phyloP scores from a whole-genome alignment of 2,113 vertebrate species.

The Gambusia holbrooki region DNA sequence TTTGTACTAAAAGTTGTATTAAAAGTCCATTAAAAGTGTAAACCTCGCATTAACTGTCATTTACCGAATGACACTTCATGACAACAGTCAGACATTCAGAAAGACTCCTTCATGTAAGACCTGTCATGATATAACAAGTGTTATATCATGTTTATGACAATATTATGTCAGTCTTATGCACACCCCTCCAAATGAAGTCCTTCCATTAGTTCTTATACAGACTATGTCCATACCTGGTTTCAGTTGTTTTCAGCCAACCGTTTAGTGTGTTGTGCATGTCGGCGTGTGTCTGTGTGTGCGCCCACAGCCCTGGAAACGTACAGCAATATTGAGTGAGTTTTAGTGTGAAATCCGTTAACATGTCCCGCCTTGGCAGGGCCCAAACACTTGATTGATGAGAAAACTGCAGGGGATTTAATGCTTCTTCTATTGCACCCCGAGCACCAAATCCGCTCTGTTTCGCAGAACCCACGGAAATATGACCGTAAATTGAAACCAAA shows the following conservation, averaged over 20 bases:
- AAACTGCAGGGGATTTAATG: slow-evolving; percentile 54
- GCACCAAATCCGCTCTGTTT: not conserved
- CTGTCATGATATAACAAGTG: no score
- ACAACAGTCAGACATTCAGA: no score
- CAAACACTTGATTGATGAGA: slow-evolving; percentile 67
- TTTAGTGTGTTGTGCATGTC: not conserved
- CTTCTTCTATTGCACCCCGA: slow-evolving; percentile 32
- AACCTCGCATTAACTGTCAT: no score
- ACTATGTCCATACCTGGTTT: not conserved
- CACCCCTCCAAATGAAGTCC: no score
- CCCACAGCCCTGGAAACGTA: not conserved
- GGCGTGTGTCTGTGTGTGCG: not conserved
- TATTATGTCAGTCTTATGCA: no score
- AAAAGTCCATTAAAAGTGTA: no score
- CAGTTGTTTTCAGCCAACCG: not conserved
- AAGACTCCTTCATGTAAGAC: no score
- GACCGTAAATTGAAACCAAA: slow-evolving; percentile 55
- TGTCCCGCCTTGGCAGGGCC: slow-evolving; percentile 34
- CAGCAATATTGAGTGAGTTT: slow-evolving; percentile 36
- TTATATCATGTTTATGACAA: no score
- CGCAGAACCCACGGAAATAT: slow-evolving; percentile 42
- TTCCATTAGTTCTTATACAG: not conserved
- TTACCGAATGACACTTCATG: no score
- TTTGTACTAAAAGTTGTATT: no score
- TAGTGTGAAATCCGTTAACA: slow-evolving; percentile 51